Conservation (phyloP, 1,140 invertebrate species). For the Arctopsyche grandis region DNA sequence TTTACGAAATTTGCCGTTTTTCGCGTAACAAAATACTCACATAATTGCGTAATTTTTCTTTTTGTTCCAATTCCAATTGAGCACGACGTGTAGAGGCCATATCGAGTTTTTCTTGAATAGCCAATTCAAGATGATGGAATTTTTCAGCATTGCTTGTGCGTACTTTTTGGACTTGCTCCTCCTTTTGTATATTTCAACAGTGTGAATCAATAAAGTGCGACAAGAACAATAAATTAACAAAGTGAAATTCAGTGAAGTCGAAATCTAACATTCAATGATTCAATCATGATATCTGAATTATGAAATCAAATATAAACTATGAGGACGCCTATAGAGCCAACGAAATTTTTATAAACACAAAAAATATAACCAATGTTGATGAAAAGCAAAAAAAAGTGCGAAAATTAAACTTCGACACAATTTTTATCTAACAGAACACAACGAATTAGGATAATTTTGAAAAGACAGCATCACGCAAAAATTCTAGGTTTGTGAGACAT, state of each 20-base stretch:
- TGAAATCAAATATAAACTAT: no score
- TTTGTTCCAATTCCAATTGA: constrained; percentile 75
- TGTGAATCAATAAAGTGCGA: neutral
- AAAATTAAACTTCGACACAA: no score
- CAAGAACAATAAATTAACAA: neutral
- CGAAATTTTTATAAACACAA: no score
- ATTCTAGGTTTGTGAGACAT: no score
- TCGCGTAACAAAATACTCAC: constrained; percentile 67
- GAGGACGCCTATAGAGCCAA: no score
- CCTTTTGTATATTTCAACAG: constrained; percentile 62
- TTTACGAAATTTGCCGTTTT: neutral
- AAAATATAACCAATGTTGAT: no score
- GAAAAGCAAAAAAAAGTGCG: no score
- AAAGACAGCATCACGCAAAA: no score
- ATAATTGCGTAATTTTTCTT: constrained; percentile 79
- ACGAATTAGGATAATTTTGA: no score
- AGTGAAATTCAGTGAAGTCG: neutral
- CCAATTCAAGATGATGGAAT: constrained; percentile 72
- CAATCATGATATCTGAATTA: no score
- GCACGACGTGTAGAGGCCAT: constrained; percentile 76
- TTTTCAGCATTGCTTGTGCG: constrained; percentile 72
- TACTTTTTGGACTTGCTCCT: constrained; percentile 77
- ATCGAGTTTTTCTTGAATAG: constrained; percentile 79
- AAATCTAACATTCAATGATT: no score
- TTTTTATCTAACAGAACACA: no score